Base-by-base conservation (phyloP, 2,113 vertebrate species). In the Numenius arquata region DNA sequence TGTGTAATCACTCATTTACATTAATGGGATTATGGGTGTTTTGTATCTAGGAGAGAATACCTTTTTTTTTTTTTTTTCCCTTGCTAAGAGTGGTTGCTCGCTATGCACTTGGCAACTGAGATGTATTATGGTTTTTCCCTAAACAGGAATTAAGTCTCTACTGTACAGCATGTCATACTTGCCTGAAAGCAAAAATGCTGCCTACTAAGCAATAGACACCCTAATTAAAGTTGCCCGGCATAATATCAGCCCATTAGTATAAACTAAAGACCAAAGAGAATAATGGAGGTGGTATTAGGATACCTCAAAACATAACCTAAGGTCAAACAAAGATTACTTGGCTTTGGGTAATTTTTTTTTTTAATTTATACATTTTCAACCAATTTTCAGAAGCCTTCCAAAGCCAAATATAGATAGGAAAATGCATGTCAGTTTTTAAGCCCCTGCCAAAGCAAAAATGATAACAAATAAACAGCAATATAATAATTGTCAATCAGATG, bases 141-240 rank as follows among this genome's bases (percentile, higher is more conserved):
- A 80, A 95, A 79, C 62, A 89, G 74, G 77, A 96, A 96, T 95
- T 96, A 91, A 96, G 91, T 89, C 77, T 97, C 58, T 75, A 27
- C 96, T 85, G 66, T 95, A 95, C 80, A 72, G 75, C 86, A 79
- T 85, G 94, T 95, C 95, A 83, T 40, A 96, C 63, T 95, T 96
- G 95, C 94, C 96, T 95, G 89, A 97, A 95, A 97, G 95, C 90
- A 95, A 95, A 93, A 96, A 77, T 55, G 81, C 84, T 96, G 96
- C 96, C 96, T 94, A 67, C 91, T 89, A 96, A 95, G 91, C 77
- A 94, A 95, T 15, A 95, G 95, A 63, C 81, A 83, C 92, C 50
- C 93, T 95, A 97, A 97, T 96, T 96, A 96, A 96, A 96, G 91
- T 77, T 95, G 81, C 84, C 91, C 74, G 85, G 91, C 71, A 93